phyloP scores from a whole-genome alignment of 64 coral and sea anemone genomes.

The Astreopora myriophthalma region DNA sequence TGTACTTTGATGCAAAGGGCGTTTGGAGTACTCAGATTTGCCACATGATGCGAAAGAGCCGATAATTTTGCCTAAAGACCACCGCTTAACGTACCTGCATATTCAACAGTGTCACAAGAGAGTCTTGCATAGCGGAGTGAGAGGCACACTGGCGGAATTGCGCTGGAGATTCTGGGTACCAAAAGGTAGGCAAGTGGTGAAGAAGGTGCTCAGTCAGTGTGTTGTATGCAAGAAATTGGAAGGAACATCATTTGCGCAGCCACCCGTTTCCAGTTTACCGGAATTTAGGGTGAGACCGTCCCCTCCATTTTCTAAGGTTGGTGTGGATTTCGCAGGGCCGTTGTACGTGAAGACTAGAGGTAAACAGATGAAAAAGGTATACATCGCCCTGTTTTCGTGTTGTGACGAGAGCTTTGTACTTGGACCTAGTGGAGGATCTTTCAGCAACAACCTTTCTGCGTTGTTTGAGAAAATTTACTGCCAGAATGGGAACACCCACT shows the following conservation, averaged over 20 bases:
- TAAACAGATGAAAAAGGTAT: neutral
- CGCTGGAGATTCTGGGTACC: constrained; percentile 44
- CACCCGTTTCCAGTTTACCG: constrained; percentile 26
- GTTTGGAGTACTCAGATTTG: constrained; percentile 38
- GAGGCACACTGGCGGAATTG: constrained; percentile 44
- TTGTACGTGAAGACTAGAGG: neutral
- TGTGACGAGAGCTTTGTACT: neutral
- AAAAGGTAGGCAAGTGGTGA: constrained; percentile 42
- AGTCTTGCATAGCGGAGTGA: constrained; percentile 35
- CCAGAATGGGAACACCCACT: neutral
- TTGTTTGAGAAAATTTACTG: neutral
- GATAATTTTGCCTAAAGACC: constrained; percentile 57
- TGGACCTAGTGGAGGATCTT: neutral
- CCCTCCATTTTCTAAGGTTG: constrained; percentile 42
- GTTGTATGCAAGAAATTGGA: constrained; percentile 28
- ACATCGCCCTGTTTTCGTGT: neutral
- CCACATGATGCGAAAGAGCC: constrained; percentile 16
- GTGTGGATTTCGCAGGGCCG: neutral
- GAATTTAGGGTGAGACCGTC: neutral
- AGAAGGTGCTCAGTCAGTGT: constrained; percentile 11
- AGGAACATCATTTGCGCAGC: neutral
- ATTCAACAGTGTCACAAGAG: constrained; percentile 43
- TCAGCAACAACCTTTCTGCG: neutral
- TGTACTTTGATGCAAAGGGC: constrained; percentile 29
- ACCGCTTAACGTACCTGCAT: constrained; percentile 38